These are phyloP conservation scores for Palythoa caribaeorum DNA, from an alignment of 92 coral and sea anemone species.

Conservation along the genomic window DNA sequence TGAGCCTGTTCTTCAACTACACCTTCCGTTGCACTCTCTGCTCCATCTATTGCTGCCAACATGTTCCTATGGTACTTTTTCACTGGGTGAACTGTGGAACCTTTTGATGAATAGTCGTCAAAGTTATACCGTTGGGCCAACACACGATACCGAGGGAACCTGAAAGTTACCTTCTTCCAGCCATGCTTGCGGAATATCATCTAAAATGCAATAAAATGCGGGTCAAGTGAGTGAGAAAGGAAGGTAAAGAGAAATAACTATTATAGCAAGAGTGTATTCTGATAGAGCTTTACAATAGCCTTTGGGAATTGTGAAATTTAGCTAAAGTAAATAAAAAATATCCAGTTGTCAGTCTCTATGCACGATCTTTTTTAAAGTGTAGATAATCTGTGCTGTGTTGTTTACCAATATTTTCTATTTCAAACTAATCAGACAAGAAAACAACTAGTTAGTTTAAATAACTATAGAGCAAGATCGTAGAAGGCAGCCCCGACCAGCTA, in stretches of 20 bases:
- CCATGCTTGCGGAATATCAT: conserved; percentile 97
- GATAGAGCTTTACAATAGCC: neutral
- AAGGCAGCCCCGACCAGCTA: no score
- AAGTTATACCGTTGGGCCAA: conserved; percentile 91
- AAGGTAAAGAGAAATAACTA: neutral
- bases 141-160: conserved; percentile 94
- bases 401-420: no score
- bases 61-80: conserved; percentile 91
- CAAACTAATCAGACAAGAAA: no score
- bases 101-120: conserved; percentile 97
- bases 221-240: neutral
- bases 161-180: conserved; percentile 92
- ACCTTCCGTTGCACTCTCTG: conserved; percentile 55
- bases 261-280: neutral
- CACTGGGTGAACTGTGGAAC: conserved; percentile 97
- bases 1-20: conserved; percentile 60
- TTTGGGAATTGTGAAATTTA: no score
- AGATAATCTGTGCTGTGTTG: no score
- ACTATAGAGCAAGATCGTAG: no score
- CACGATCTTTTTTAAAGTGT: no score
- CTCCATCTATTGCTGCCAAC: conserved; percentile 69
- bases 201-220: conserved; percentile 48
- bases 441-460: no score
- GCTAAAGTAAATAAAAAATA: no score
- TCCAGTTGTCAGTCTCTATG: no score